These are phyloP conservation scores for Pomatostomus ruficeps DNA, from an alignment of 2,113 vertebrate genomes.

Conservation along the genomic window DNA sequence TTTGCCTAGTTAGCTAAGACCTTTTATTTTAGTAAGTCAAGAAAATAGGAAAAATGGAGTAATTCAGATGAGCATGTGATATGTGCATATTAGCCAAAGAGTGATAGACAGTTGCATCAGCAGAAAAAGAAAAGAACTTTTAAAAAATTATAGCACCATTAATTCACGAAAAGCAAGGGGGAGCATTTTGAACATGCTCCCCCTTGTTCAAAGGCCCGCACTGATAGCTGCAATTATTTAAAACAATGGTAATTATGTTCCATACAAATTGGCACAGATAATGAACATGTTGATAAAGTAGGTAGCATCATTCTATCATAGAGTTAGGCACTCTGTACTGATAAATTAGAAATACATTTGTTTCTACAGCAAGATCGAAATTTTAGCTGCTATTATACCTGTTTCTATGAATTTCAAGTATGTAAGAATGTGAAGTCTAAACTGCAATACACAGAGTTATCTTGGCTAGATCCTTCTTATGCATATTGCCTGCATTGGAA, in stretches of 20 bases:
- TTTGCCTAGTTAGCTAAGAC: not conserved
- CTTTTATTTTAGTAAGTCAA: not conserved
- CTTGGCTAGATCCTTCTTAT: not conserved
- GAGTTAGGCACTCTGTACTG: not conserved
- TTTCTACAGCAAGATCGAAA: constrained; percentile 9
- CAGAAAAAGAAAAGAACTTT: not conserved
- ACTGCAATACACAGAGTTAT: not conserved
- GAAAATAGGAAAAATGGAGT: not conserved
- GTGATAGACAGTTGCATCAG: not conserved
- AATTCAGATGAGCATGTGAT: not conserved
- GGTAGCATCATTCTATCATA: not conserved
- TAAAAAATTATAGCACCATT: constrained; percentile 4
- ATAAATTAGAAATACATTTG: not conserved
- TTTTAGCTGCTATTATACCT: not conserved
- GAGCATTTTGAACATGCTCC: not conserved
- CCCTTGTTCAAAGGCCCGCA: not conserved
- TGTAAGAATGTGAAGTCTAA: not conserved
- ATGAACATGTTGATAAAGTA: not conserved
- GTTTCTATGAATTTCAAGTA: not conserved
- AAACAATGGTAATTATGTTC: constrained; percentile 7
- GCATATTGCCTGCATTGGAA: not conserved
- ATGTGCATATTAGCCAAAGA: not conserved
- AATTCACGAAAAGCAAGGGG: not conserved
- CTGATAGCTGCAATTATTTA: constrained; percentile 3
- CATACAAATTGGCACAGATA: not conserved